Percentiles rank a stretch among this genome's conserved stretches.
These are phyloP conservation scores for Casuarius casuarius DNA, from an alignment of 2,113 vertebrate species.

Conservation along the genomic window DNA sequence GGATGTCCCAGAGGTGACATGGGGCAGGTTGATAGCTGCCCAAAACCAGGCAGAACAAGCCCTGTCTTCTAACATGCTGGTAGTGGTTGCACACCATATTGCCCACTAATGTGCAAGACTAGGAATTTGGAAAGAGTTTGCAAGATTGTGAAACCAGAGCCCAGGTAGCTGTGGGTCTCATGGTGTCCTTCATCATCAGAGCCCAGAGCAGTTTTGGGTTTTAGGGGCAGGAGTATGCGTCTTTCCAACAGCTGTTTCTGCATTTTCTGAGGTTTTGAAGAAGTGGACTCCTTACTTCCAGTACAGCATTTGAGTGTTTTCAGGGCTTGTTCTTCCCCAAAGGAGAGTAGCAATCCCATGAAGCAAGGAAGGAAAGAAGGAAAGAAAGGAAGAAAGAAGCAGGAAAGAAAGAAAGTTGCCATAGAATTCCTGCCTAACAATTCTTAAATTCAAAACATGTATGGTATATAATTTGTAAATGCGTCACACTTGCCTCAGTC, in stretches of 20 bases:
- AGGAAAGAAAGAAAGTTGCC: constrained; percentile 31
- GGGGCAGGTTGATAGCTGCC: not conserved
- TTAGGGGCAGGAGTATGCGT: not conserved
- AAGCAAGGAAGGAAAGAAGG: constrained; percentile 36
- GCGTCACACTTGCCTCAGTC: not conserved
- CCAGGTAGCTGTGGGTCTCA: not conserved
- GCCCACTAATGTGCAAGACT: not conserved
- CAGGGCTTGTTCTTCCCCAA: constrained; percentile 36
- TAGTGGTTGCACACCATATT: not conserved
- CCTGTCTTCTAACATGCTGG: not conserved
- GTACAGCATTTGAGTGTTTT: constrained; percentile 1
- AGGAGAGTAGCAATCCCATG: not conserved
- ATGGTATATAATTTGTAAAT: not conserved
- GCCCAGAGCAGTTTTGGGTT: not conserved
- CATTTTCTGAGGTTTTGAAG: not conserved
- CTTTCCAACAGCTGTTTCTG: not conserved
- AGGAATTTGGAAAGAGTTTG: not conserved
- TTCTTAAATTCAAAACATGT: not conserved
- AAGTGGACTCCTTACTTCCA: not conserved
- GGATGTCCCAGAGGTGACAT: not conserved
- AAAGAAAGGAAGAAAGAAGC: constrained; percentile 6
- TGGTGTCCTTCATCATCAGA: not conserved
- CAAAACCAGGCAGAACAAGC: not conserved
- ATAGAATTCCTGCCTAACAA: not conserved
- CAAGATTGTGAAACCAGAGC: not conserved